Conservation (phyloP, 2,113 vertebrate genomes). For the Herpailurus yagouaroundi region DNA sequence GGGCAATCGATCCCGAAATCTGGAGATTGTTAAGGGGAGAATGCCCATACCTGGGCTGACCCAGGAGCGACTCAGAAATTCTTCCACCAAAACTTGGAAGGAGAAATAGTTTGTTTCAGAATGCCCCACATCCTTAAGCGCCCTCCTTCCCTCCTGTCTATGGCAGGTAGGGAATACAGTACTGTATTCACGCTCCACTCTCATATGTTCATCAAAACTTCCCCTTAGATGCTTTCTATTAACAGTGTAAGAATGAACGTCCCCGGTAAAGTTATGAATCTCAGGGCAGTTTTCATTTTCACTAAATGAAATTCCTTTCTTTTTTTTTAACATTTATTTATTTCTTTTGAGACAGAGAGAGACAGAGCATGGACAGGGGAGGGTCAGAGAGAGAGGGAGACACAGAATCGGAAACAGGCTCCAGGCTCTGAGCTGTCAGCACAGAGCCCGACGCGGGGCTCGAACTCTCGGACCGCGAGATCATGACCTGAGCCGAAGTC, state of each 20-base stretch:
- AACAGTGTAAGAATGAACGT: not conserved
- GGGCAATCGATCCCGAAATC: not conserved
- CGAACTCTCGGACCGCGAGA: no score
- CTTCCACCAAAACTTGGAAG: not conserved
- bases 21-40: not conserved
- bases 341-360: no score
- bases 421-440: no score
- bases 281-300: not conserved
- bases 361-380: no score
- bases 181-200: not conserved
- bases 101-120: not conserved
- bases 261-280: not conserved
- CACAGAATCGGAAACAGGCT: no score
- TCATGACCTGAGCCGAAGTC: no score
- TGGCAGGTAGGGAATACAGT: rapidly evolving
- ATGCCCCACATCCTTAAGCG: not conserved
- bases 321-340: no score
- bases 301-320: not conserved
- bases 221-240: not conserved
- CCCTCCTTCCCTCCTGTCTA: not conserved
- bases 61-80: not conserved
- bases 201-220: not conserved
- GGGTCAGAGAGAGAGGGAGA: no score
- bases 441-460: no score
- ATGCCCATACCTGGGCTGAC: not conserved